A percentile compares a stretch with the other conserved stretches of the same genome.
Conservation (phyloP, 1,140 invertebrate genomes). For the Cotesia vestalis region DNA sequence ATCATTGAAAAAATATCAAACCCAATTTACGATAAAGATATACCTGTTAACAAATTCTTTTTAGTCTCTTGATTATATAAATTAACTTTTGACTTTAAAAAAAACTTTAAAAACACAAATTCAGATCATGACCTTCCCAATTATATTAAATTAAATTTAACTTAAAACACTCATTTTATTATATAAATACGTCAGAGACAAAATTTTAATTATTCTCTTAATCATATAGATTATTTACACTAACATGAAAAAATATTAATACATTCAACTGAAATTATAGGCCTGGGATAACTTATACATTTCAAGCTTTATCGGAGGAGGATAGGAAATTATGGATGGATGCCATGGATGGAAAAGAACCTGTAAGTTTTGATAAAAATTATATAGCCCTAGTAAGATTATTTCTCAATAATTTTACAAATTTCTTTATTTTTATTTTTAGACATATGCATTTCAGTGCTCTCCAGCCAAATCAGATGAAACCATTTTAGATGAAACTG, state of each 20-base stretch:
- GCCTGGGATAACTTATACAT: conserved; percentile 79
- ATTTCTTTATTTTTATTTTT: conserved; percentile 45
- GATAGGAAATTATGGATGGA: conserved; percentile 91
- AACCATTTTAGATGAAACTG: conserved; percentile 83
- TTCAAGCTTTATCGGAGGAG: conserved; percentile 91
- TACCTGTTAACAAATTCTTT: no score
- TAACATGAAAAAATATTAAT: conserved; percentile 4
- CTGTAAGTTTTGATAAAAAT: conserved; percentile 68
- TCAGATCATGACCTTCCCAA: no score
- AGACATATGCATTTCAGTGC: conserved; percentile 72
- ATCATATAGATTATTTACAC: no score
- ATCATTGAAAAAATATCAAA: no score
- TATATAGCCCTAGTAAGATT: conserved; percentile 4
- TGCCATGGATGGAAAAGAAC: conserved; percentile 95
- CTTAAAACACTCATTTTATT: no score
- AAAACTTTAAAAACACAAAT: no score
- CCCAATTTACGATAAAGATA: no score
- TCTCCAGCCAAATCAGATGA: conserved; percentile 70
- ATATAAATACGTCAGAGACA: no score
- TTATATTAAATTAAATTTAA: no score
- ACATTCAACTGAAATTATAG: conserved; percentile 58
- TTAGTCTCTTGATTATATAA: no score
- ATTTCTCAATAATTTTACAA: conserved; percentile 20
- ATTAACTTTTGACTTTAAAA: no score
- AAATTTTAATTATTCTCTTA: no score